Conservation (phyloP, 30 jellyfish, hydroid and myxozoan genomes). For the Aurelia sp. region DNA sequence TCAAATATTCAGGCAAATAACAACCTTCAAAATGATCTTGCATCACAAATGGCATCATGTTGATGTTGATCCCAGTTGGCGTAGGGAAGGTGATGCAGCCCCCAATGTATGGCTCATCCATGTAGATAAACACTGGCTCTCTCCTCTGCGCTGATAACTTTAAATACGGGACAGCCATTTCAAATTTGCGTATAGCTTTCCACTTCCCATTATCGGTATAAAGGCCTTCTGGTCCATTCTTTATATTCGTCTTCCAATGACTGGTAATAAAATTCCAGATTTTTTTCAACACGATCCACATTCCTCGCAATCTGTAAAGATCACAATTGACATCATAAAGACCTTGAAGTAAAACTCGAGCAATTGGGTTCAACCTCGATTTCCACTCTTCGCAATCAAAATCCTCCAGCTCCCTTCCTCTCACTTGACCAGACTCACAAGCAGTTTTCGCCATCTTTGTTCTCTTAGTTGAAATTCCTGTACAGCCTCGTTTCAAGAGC, state of each 20-base stretch:
- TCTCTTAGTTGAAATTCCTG: no score
- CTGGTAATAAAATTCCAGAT: constrained; percentile 57
- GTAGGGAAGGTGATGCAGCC: constrained; percentile 40
- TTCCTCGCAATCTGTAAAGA: constrained; percentile 42
- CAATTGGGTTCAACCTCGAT: constrained; percentile 47
- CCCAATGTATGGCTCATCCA: neutral
- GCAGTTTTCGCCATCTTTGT: no score
- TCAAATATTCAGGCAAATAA: constrained; percentile 44
- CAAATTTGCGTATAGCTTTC: no score
- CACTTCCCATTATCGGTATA: neutral
- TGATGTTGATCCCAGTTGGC: constrained; percentile 58
- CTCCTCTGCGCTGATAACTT: neutral
- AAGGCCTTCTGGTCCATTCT: neutral
- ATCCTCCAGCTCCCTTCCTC: no score
- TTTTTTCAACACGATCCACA: constrained; percentile 57
- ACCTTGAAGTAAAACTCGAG: constrained; percentile 66
- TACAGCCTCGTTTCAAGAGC: no score
- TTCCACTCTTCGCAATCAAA: no score
- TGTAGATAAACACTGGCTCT: no score
- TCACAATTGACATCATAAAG: constrained; percentile 67
- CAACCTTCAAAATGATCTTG: constrained; percentile 7
- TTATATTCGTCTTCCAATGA: constrained; percentile 44
- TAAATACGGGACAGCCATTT: neutral
- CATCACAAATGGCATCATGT: constrained; percentile 87
- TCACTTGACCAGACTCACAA: no score